These are phyloP conservation scores for Bombycilla garrulus DNA, from an alignment of 2,113 vertebrate species.

Conservation along the genomic window DNA sequence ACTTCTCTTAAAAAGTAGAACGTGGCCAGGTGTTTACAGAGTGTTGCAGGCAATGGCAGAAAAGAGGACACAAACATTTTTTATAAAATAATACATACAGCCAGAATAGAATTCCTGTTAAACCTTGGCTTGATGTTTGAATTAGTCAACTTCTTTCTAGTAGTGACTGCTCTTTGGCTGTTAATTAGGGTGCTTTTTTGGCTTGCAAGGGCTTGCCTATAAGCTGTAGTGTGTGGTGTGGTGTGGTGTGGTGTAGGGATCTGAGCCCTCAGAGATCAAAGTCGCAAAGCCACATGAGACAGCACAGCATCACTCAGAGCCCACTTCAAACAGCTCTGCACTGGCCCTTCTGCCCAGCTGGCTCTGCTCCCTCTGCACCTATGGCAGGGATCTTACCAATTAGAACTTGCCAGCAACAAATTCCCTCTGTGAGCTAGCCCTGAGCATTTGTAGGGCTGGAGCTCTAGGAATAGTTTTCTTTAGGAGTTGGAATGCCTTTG, in stretches of 20 bases:
- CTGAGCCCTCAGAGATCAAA: conserved; percentile 18
- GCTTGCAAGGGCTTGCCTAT: background rate
- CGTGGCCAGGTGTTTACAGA: background rate
- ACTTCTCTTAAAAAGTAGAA: background rate
- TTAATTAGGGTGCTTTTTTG: background rate
- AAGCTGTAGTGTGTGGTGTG: background rate
- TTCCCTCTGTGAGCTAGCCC: background rate
- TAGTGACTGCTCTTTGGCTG: background rate
- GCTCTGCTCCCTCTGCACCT: background rate
- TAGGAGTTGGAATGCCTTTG: background rate
- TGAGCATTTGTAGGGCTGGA: accelerated
- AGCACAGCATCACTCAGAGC: background rate
- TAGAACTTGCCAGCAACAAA: background rate
- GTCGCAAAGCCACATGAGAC: background rate
- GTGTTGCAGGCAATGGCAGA: background rate
- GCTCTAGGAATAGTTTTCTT: background rate
- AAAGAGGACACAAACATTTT: background rate
- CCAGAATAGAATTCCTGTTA: background rate
- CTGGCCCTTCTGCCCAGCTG: background rate
- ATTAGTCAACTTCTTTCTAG: background rate
- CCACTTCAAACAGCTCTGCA: background rate
- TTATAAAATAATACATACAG: background rate
- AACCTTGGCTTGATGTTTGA: background rate
- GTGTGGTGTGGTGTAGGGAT: background rate
- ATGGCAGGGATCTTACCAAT: accelerated